Evolutionary conservation across 2,113 vertebrate species (phyloP).

Genomic region (Channa maculata): DNA sequence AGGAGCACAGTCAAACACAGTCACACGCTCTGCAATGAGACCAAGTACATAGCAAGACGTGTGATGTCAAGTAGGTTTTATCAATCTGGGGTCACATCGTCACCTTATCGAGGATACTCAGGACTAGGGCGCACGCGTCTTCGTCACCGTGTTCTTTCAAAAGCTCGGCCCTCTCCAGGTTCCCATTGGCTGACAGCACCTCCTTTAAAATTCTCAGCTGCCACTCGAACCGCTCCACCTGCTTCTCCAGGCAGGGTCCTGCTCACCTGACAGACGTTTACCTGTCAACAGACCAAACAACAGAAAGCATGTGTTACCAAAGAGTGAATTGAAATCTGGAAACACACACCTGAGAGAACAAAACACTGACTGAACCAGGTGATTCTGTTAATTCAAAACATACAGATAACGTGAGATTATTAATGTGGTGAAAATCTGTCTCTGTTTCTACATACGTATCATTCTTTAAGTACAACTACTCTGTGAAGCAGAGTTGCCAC

Average conservation of each 20-base stretch:
- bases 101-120: slow-evolving; percentile 78
- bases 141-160: slow-evolving; percentile 70
- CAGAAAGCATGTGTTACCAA: no score
- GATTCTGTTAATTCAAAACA: no score
- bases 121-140: slow-evolving; percentile 75
- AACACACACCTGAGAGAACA: not conserved
- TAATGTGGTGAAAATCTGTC: no score
- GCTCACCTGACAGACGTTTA: slow-evolving; percentile 31
- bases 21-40: no score
- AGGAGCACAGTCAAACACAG: no score
- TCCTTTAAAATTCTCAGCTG: slow-evolving; percentile 78
- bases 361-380: no score
- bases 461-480: no score
- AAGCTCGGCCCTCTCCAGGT: slow-evolving; percentile 77
- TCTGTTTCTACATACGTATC: no score
- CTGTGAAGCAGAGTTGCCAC: no score
- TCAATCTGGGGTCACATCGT: not conserved
- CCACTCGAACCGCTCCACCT: slow-evolving; percentile 78
- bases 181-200: slow-evolving; percentile 69
- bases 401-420: no score
- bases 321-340: not conserved
- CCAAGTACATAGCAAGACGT: no score
- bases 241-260: slow-evolving; percentile 67
- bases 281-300: slow-evolving; percentile 34
- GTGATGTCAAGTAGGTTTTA: no score